A percentile compares a stretch with the other conserved stretches of the same genome.
Conservation (phyloP, 2,888 invertebrate genomes). For the Liopterus haemorrhoidalis region DNA sequence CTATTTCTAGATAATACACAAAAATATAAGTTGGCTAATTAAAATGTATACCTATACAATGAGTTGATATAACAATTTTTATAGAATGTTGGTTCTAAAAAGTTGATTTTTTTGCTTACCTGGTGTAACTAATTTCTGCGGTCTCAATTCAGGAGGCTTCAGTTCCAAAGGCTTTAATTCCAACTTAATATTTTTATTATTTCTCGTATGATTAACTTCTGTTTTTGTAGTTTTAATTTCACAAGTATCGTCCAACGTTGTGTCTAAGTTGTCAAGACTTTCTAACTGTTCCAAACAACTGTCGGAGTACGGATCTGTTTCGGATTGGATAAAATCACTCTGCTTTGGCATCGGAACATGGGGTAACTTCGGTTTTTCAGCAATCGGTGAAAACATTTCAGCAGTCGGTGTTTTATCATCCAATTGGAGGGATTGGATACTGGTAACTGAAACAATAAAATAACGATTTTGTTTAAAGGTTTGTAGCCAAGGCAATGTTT, state of each 20-base stretch:
- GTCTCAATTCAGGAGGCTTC: slow-evolving; percentile 48
- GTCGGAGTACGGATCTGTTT: slow-evolving; percentile 44
- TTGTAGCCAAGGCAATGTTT: not conserved
- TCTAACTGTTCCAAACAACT: slow-evolving; percentile 43
- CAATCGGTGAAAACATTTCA: slow-evolving; percentile 41
- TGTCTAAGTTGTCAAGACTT: slow-evolving; percentile 39
- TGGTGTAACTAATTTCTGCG: slow-evolving; percentile 43
- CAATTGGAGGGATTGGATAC: slow-evolving; percentile 44
- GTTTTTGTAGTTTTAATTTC: slow-evolving; percentile 20
- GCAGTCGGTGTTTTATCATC: slow-evolving; percentile 48
- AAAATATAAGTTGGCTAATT: too few species aligned
- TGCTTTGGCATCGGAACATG: slow-evolving; percentile 39
- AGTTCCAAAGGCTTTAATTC: slow-evolving; percentile 51
- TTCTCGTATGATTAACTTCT: slow-evolving; percentile 34
- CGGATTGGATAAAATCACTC: slow-evolving; percentile 40
- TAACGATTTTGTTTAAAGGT: slow-evolving; percentile 14
- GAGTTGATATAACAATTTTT: too few species aligned
- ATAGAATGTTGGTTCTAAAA: not conserved
- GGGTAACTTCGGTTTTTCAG: slow-evolving; percentile 35
- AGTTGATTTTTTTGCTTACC: slow-evolving; percentile 32
- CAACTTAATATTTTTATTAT: slow-evolving; percentile 32
- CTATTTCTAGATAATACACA: too few species aligned
- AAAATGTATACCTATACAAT: too few species aligned
- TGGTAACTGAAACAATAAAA: slow-evolving; percentile 40
- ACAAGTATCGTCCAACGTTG: slow-evolving; percentile 35